Conservation (phyloP, 2,113 vertebrate genomes). For the Pogona vitticeps region DNA sequence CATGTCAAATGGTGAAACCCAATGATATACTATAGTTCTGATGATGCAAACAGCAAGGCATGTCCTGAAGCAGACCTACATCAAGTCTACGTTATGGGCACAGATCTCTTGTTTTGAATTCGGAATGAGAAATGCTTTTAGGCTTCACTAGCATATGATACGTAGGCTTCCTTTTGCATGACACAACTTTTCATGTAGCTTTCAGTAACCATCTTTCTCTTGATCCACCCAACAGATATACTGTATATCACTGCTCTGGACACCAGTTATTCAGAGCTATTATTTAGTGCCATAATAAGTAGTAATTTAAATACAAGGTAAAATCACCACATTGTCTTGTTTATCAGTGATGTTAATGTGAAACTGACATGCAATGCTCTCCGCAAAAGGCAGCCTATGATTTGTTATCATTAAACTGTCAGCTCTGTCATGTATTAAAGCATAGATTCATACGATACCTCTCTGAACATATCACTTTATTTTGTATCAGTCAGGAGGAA, state of each 20-base stretch:
- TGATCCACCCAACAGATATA: slow-evolving; percentile 40
- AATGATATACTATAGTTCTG: no score
- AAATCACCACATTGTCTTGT: slow-evolving; percentile 84
- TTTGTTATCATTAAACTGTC: slow-evolving; percentile 92
- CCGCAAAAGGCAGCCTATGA: slow-evolving; percentile 85
- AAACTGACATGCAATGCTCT: slow-evolving; percentile 73
- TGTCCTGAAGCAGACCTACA: neutral
- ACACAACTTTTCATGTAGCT: slow-evolving; percentile 80
- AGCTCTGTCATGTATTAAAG: slow-evolving; percentile 79
- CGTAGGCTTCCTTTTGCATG: slow-evolving; percentile 78
- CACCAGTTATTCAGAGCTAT: slow-evolving; percentile 82
- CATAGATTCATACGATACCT: slow-evolving; percentile 79
- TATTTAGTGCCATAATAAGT: slow-evolving; percentile 84
- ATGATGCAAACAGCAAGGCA: neutral
- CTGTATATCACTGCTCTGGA: slow-evolving; percentile 78
- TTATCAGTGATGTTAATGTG: slow-evolving; percentile 83
- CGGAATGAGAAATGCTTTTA: neutral
- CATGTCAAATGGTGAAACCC: neutral
- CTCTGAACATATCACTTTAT: slow-evolving; percentile 82
- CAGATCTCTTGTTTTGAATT: neutral
- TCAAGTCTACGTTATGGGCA: neutral
- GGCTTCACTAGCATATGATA: slow-evolving; percentile 56
- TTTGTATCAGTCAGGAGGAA: slow-evolving; percentile 83
- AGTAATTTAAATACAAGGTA: slow-evolving; percentile 83
- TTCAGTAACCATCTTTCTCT: slow-evolving; percentile 71